A percentile compares a stretch with the other conserved stretches of the same genome.
Conservation (phyloP, 2,888 invertebrate genomes). For the Trisateles emortualis region DNA sequence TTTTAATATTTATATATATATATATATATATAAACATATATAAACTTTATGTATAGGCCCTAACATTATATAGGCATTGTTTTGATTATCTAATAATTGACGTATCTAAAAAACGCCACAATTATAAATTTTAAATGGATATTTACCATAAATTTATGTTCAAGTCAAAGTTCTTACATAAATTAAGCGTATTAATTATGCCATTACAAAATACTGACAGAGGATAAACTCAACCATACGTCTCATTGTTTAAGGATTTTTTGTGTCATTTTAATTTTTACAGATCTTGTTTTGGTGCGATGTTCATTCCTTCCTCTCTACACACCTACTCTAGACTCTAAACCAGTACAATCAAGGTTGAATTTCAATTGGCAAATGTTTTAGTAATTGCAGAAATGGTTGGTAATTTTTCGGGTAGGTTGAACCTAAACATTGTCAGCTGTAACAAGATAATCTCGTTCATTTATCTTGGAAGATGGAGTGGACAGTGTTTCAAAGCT, state of each 20-base stretch:
- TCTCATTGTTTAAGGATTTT: constrained; percentile 25
- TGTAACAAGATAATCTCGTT: constrained; percentile 49
- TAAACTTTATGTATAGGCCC: too few species aligned
- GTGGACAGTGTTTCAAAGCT: constrained; percentile 28
- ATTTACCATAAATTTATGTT: too few species aligned
- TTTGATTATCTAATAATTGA: too few species aligned
- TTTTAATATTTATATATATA: too few species aligned
- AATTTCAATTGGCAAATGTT: background rate
- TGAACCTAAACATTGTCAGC: constrained; percentile 46
- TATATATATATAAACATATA: too few species aligned
- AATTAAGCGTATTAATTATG: too few species aligned
- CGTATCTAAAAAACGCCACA: too few species aligned
- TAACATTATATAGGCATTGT: too few species aligned
- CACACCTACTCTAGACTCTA: background rate
- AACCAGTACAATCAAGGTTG: background rate
- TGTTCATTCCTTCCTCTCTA: constrained; percentile 23
- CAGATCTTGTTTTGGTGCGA: constrained; percentile 43
- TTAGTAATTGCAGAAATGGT: constrained; percentile 12
- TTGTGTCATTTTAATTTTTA: constrained; percentile 37
- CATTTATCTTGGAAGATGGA: constrained; percentile 54
- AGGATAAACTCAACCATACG: background rate
- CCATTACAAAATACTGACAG: background rate
- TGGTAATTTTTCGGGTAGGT: constrained; percentile 30
- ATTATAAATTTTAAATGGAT: too few species aligned
- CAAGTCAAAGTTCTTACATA: too few species aligned